Conservation (phyloP, 2,797 vertebrate species). For the Anguilla anguilla region DNA sequence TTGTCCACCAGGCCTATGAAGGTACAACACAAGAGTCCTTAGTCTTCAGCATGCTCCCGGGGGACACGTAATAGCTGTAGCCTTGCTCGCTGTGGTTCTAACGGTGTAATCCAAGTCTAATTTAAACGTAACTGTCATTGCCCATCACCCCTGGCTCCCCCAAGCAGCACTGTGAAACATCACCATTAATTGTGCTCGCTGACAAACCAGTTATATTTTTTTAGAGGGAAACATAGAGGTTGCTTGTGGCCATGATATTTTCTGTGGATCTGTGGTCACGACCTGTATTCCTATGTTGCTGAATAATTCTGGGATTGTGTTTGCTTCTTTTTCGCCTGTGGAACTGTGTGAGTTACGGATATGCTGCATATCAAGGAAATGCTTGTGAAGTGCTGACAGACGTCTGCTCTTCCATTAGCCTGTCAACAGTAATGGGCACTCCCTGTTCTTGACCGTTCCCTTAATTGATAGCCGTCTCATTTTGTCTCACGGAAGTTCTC, state of each 20-base stretch:
- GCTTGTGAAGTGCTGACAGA: not conserved
- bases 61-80: not conserved
- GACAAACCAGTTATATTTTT: not conserved
- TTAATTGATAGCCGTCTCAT: not conserved
- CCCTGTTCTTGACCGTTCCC: not conserved
- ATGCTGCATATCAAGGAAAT: not conserved
- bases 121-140: not conserved
- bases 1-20: conserved; percentile 97
- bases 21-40: conserved; percentile 63
- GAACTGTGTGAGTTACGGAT: not conserved
- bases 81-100: not conserved
- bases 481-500: conserved; percentile 77
- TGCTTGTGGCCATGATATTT: not conserved
- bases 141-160: not conserved
- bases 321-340: not conserved
- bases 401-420: not conserved
- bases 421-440: not conserved
- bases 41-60: not conserved
- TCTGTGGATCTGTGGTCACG: not conserved
- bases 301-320: not conserved
- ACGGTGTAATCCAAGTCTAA: not conserved
- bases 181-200: not conserved
- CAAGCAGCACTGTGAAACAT: not conserved
- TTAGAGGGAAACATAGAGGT: not conserved
- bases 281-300: not conserved